A percentile compares a stretch with the other conserved stretches of the same genome.
Conservation (phyloP, 2,888 invertebrate species). For the Callimorpha dominula region DNA sequence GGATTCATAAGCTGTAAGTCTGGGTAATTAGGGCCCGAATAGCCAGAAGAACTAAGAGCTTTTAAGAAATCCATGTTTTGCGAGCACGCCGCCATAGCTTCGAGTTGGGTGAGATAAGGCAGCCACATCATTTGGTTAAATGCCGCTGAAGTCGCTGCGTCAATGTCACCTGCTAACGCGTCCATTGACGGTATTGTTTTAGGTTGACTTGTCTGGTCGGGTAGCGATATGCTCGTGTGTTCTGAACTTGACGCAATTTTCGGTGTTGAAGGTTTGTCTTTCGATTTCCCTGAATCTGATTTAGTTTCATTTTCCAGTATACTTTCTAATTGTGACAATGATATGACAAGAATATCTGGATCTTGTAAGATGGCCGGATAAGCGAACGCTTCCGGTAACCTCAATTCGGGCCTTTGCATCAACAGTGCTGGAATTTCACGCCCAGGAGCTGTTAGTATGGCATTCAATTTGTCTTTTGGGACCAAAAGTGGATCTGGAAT, state of each 20-base stretch:
- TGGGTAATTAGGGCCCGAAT: constrained; percentile 78
- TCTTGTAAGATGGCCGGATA: constrained; percentile 91
- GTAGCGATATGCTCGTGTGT: constrained; percentile 56
- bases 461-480: constrained; percentile 91
- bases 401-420: constrained; percentile 90
- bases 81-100: constrained; percentile 86
- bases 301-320: constrained; percentile 86
- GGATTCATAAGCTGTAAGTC: constrained; percentile 83
- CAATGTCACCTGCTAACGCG: constrained; percentile 88
- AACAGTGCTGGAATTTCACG: constrained; percentile 92
- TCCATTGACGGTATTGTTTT: constrained; percentile 76
- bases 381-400: constrained; percentile 91
- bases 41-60: constrained; percentile 84
- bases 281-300: constrained; percentile 54
- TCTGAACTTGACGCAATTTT: constrained; percentile 61
- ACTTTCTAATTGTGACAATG: constrained; percentile 90
- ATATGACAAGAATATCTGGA: constrained; percentile 92
- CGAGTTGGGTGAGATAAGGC: constrained; percentile 89
- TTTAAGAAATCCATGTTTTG: constrained; percentile 87
- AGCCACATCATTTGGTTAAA: constrained; percentile 92
- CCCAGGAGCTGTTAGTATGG: constrained; percentile 90
- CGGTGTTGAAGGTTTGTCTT: constrained; percentile 53
- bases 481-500: constrained; percentile 94
- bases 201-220: constrained; percentile 67
- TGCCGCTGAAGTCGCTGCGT: constrained; percentile 90